phyloP scores from a whole-genome alignment of 2,888 invertebrate species.

The Pasiphila rectangulata region DNA sequence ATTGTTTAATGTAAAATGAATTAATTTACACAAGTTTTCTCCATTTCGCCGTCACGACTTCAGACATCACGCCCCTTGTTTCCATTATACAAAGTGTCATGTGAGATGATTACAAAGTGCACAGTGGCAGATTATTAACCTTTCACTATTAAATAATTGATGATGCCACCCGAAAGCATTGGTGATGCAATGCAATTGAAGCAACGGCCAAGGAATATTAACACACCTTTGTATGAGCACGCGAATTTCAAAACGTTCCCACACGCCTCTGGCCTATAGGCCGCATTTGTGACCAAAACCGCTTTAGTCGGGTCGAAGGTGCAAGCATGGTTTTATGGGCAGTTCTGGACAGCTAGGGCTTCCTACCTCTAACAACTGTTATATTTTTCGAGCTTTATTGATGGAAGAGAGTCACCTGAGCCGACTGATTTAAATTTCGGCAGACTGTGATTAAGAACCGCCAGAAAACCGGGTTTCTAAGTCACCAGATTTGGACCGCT shows the following conservation, averaged over 20 bases:
- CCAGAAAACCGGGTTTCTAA: constrained; percentile 1
- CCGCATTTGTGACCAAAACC: constrained; percentile 7
- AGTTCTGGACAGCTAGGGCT: not conserved
- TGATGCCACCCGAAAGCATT: constrained; percentile 25
- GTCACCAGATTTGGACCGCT: constrained; percentile 8
- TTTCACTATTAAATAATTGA: constrained; percentile 31
- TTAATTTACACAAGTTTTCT: not conserved
- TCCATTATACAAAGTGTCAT: not conserved
- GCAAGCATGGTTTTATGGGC: not conserved
- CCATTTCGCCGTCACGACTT: constrained; percentile 1
- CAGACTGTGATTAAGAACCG: not conserved
- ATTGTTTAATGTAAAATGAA: not conserved
- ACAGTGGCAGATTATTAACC: constrained; percentile 10
- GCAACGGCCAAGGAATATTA: constrained; percentile 28
- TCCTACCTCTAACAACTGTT: not conserved
- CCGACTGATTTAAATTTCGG: too few species aligned
- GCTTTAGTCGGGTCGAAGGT: not conserved
- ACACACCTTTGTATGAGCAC: constrained; percentile 29
- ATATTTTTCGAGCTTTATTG: not conserved
- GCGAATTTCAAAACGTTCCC: constrained; percentile 43
- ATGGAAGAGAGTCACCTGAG: too few species aligned
- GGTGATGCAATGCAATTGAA: constrained; percentile 28
- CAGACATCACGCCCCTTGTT: not conserved
- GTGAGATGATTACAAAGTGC: constrained; percentile 8
- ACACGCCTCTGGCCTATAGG: constrained; percentile 27